Conservation (phyloP, 92 coral and sea anemone genomes). For the Porites evermanni region DNA sequence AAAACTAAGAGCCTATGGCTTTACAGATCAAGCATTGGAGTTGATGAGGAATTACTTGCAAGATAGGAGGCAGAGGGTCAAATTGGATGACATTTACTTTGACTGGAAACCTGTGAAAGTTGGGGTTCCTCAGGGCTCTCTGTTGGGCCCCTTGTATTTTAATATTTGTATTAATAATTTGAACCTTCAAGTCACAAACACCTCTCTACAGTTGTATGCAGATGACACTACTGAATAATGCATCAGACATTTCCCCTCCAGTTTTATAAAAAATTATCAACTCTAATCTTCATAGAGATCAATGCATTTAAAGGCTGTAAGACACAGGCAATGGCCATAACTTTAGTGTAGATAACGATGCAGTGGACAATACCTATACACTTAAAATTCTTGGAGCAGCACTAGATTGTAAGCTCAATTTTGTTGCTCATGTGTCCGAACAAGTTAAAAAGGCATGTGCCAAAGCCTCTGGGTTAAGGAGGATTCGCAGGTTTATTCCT, state of each 20-base stretch:
- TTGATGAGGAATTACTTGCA: conserved; percentile 27
- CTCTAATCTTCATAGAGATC: conserved; percentile 32
- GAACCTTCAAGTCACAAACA: conserved; percentile 27
- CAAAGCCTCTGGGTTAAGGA: not conserved
- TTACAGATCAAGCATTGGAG: conserved; percentile 25
- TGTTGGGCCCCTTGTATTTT: conserved; percentile 41
- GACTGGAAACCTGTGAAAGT: conserved; percentile 46
- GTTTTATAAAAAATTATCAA: conserved; percentile 36
- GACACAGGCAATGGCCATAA: too few species aligned
- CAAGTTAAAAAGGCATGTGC: not conserved
- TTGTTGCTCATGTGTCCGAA: too few species aligned
- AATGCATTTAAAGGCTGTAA: conserved; percentile 6
- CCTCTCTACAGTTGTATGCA: conserved; percentile 53
- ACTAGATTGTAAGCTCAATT: too few species aligned
- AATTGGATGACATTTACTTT: conserved; percentile 49
- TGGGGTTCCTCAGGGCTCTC: conserved; percentile 43
- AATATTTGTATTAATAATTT: conserved; percentile 45
- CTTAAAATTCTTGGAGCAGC: too few species aligned
- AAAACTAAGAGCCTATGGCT: too few species aligned
- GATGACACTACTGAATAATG: conserved; percentile 56
- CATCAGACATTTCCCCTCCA: conserved; percentile 47
- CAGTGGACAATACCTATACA: too few species aligned
- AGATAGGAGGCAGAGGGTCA: conserved; percentile 48
- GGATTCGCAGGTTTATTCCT: not conserved
- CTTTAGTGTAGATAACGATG: too few species aligned